These are phyloP conservation scores for Xanthia togata DNA, from an alignment of 2,888 invertebrate genomes.

Conservation along the genomic window DNA sequence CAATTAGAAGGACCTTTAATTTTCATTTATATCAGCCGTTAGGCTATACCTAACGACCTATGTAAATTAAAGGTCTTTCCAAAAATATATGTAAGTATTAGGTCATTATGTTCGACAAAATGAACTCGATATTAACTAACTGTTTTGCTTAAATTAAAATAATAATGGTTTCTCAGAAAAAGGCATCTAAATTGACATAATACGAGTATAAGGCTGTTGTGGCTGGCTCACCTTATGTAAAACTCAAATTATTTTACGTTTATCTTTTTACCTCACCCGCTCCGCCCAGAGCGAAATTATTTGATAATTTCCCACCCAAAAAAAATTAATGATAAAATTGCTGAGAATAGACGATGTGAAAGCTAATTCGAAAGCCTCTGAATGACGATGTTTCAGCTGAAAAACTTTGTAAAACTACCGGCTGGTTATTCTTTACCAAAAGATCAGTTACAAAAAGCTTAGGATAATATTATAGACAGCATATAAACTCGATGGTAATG, in stretches of 20 bases:
- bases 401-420: too few relatives aligned
- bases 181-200: background rate
- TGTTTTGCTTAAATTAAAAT: background rate
- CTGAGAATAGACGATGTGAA: background rate
- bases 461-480: too few relatives aligned
- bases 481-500: too few relatives aligned
- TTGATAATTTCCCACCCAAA: too few relatives aligned
- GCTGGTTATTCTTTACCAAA: too few relatives aligned
- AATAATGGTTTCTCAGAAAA: background rate
- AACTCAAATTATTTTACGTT: background rate
- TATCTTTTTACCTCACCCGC: background rate
- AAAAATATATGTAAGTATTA: background rate
- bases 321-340: too few relatives aligned
- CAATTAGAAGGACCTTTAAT: background rate
- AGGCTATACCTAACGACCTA: background rate
- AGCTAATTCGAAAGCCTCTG: background rate
- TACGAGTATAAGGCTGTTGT: background rate
- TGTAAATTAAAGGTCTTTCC: background rate
- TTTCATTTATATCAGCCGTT: background rate
- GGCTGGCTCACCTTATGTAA: too few relatives aligned
- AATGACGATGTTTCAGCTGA: background rate
- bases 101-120: background rate
- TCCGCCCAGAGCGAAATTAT: too few relatives aligned
- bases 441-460: too few relatives aligned
- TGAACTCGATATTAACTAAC: too few relatives aligned